Base-by-base conservation (phyloP, 2,888 invertebrate species). In the Gonocerus acuteangulatus region DNA sequence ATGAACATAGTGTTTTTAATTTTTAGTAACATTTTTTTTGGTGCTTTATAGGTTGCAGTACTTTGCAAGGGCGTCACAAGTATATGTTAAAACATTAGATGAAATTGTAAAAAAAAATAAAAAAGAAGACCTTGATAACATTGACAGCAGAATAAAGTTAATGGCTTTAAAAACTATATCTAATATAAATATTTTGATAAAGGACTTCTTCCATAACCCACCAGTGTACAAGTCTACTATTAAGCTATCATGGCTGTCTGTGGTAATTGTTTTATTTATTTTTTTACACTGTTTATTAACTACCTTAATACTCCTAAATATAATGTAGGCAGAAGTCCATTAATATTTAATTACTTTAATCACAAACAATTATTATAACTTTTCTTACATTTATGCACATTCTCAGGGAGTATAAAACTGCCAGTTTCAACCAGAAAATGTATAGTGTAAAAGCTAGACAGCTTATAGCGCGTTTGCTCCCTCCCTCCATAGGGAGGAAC, bases 181-280 rank as follows among this genome's bases (percentile, higher is more conserved):
- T 49, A 96, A 96, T 74, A 94, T 96, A 66, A 93, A 91, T 72
- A 82, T 86, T 1, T 79, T 96, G 48, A 93, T 95, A 67, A 88
- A 91, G 73, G 96, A 96, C 76, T 79, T 96, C 67, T 95, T 95
- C 77, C 90, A 95, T 74, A 86, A 86, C 61, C 94, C 95, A 13
- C 96, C 96, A 7, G 86, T 89, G 69, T 95, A 90, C 75, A 95
- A 94, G 73, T 87, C 87, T 70, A 81, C 81, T 68, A 81, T 92
- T 62, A 83, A 83, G 65, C 79, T 91, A 56, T 92, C 91, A 21
- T 92, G 85, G 81, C 19, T 47, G 47, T 19, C 47, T 47, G 47
- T 18, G 19, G 47, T 47, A 47, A 47, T 7, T 44, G n/a, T n/a
- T n/a, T n/a, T n/a, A n/a, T n/a, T n/a, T n/a, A n/a, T 34, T 11